Evolutionary conservation across 2,113 vertebrate genomes (phyloP), one percentile per base, ranked within the genome.

Genomic region (Limanda limanda): DNA sequence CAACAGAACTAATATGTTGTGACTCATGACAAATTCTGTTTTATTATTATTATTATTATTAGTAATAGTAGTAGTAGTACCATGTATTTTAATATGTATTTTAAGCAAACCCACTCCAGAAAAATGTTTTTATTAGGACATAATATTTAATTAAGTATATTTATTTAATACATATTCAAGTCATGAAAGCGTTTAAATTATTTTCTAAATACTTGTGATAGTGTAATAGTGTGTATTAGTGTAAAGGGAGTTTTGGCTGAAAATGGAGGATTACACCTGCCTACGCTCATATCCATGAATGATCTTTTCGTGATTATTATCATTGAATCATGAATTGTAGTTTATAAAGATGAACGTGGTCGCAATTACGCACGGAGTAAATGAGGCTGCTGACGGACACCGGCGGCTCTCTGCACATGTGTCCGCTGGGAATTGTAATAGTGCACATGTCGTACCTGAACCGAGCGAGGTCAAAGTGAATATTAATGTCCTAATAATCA

Each of bases 371-470:
- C 68, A 8, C 69, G 4, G 47, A 47, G 59, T 4, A 1, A 1
- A 27, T 8, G 23, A 3, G 35, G 60, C 56, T 27, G 70, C 6
- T 40, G 56, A n/a, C 27, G 71, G 71, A 64, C 66, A 72, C 21
- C 51, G 70, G 37, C 47, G 47, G 47, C 47, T 15, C 47, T 17
- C 17, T 51, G 47, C 47, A 18, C 47, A 51, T 51, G 47, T 3
- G 62, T 84, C 71, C 61, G 14, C 48, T 2, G 87, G 72, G 86
- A 64, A 51, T 18, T 18, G 47, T 51, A 5, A 51, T 51, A 51
- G 47, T 51, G 47, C 47, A 68, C 60, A 62, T 6, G 42, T 21
- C 63, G 51, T 68, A 24, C 51, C 61, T 35, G 74, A 63, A 45
- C 55, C 17, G 18, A 74, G 6, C 76, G 70, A 54, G 51, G 51